phyloP scores from a whole-genome alignment of 2,797 vertebrate genomes.

The Buceros bicornis region DNA sequence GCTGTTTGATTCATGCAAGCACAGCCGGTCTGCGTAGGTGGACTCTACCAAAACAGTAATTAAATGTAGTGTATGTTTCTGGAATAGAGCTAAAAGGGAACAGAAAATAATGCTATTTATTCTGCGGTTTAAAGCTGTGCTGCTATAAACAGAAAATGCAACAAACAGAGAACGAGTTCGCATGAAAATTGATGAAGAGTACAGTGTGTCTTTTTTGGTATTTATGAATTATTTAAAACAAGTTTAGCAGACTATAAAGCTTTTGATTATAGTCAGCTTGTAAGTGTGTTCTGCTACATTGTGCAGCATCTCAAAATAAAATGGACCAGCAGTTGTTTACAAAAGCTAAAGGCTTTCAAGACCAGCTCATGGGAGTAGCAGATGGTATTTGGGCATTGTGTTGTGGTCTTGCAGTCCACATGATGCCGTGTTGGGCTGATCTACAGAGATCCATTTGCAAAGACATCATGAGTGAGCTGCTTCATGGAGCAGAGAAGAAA shows the following conservation, averaged over 20 bases:
- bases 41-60: constrained; percentile 15
- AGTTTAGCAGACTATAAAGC: constrained; percentile 45
- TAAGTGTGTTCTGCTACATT: constrained; percentile 26
- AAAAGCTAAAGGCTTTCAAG: background rate
- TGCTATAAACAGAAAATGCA: constrained; percentile 39
- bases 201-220: constrained; percentile 5
- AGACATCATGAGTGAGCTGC: background rate
- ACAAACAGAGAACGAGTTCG: background rate
- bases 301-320: constrained; percentile 40
- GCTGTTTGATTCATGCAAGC: background rate
- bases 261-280: constrained; percentile 30
- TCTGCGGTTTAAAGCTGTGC: background rate
- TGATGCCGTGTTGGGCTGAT: background rate
- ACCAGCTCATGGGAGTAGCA: background rate
- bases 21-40: background rate
- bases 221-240: constrained; percentile 55
- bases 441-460: background rate
- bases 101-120: constrained; percentile 33
- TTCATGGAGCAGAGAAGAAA: constrained; percentile 27
- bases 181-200: constrained; percentile 30
- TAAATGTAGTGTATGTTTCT: constrained; percentile 5
- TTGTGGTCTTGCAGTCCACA: background rate
- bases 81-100: constrained; percentile 27
- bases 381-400: background rate
- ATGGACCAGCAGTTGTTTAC: constrained; percentile 33